Evolutionary conservation across 92 coral and sea anemone genomes (phyloP).

Genomic region (Parazoanthus darwini): DNA sequence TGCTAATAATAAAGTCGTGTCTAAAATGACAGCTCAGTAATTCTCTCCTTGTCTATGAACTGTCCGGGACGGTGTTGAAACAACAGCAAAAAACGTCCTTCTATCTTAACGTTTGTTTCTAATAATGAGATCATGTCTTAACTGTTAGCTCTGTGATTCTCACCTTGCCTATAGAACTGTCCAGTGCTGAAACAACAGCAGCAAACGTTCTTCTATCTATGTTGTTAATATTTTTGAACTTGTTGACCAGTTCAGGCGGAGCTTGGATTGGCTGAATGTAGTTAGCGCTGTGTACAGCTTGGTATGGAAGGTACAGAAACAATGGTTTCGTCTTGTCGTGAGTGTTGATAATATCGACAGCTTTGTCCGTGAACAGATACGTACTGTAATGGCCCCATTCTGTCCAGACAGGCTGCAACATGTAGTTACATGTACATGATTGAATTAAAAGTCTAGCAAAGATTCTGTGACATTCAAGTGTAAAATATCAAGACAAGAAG

Average conservation of each 20-base stretch:
- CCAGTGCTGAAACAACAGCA: slow-evolving; percentile 78
- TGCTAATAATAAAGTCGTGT: too few relatives aligned
- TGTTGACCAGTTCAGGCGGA: slow-evolving; percentile 60
- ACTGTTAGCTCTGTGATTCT: background rate
- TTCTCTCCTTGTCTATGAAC: too few relatives aligned
- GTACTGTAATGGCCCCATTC: slow-evolving; percentile 72
- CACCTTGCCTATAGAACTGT: slow-evolving; percentile 74
- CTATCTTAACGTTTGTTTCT: background rate
- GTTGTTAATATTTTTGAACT: slow-evolving; percentile 61
- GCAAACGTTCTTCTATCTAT: slow-evolving; percentile 73
- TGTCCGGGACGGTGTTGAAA: too few relatives aligned
- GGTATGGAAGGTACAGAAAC: slow-evolving; percentile 71
- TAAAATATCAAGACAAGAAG: background rate
- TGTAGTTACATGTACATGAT: too few relatives aligned
- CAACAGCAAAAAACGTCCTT: too few relatives aligned
- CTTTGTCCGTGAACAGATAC: slow-evolving; percentile 60
- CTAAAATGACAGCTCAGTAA: too few relatives aligned
- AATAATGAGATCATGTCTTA: too few relatives aligned
- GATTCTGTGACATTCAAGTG: too few relatives aligned
- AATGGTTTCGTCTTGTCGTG: slow-evolving; percentile 65
- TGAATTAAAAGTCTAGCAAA: background rate
- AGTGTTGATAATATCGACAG: slow-evolving; percentile 53
- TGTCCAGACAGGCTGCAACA: slow-evolving; percentile 58
- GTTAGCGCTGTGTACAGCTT: slow-evolving; percentile 79
- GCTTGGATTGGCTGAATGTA: slow-evolving; percentile 66